A percentile compares a stretch with the other conserved stretches of the same genome.
Evolutionary conservation across 2,888 invertebrate species (phyloP).

Genomic region (Parnassius mnemosyne): DNA sequence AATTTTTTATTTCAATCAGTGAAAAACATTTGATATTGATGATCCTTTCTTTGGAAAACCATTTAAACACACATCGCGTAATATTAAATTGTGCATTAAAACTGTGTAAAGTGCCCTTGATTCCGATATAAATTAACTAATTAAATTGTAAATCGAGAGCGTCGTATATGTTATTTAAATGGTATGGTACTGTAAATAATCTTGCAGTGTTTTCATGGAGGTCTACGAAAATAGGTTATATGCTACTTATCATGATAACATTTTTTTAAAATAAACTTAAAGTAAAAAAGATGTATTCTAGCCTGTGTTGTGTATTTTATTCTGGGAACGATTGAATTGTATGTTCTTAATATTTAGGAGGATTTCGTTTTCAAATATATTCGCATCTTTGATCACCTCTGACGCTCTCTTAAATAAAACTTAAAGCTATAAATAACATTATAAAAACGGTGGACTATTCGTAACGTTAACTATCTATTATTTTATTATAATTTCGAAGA

Average conservation of each 20-base stretch:
- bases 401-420: background rate
- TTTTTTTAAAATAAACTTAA: too few species aligned
- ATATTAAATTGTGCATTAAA: conserved; percentile 6
- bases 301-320: too few species aligned
- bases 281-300: too few species aligned
- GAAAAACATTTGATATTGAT: background rate
- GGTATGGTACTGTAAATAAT: background rate
- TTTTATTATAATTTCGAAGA: too few species aligned
- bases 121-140: background rate
- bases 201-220: too few species aligned
- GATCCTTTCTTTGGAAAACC: background rate
- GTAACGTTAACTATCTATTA: conserved; percentile 6
- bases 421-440: conserved; percentile 15
- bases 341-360: too few species aligned
- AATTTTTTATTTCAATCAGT: too few species aligned
- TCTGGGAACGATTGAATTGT: too few species aligned
- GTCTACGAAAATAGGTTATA: too few species aligned
- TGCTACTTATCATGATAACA: too few species aligned
- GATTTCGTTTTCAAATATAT: too few species aligned
- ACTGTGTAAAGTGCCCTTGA: conserved; percentile 1
- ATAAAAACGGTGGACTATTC: conserved; percentile 19
- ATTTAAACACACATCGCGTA: background rate
- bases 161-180: background rate
- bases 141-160: background rate
- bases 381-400: background rate